Conservation (phyloP, 2,797 vertebrate species). For the Dendrocincla fuliginosa region DNA sequence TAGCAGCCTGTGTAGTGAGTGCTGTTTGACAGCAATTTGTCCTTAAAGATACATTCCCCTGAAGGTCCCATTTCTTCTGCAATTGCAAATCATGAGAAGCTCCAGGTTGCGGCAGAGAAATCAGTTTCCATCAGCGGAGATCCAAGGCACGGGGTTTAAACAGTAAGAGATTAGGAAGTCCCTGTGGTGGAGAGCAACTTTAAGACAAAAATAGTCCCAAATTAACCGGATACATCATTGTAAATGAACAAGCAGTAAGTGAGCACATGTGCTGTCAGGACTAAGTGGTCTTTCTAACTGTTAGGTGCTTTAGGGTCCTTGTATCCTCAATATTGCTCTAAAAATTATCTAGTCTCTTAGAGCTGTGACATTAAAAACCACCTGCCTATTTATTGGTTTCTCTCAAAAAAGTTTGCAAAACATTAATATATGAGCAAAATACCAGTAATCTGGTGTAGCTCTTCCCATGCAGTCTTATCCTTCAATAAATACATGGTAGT, state of each 20-base stretch:
- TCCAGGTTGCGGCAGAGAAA: neutral
- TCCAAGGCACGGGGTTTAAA: neutral
- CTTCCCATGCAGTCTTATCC: neutral
- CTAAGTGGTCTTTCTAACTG: neutral
- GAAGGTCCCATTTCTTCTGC: neutral
- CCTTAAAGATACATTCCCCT: neutral
- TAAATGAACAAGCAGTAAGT: neutral
- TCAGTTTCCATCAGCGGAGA: neutral
- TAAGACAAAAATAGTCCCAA: neutral
- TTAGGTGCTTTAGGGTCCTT: neutral
- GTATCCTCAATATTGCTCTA: neutral
- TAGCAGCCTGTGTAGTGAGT: neutral
- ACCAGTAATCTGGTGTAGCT: neutral
- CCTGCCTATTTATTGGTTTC: neutral
- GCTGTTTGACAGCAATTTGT: neutral
- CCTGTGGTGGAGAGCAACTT: neutral
- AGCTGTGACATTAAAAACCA: neutral
- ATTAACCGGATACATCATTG: neutral
- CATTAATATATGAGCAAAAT: neutral
- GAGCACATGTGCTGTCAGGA: neutral
- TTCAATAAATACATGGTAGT: neutral
- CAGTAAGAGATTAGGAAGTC: neutral
- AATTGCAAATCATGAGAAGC: neutral
- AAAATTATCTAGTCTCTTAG: neutral
- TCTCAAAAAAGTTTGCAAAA: neutral